These are phyloP conservation scores for Aeoliscus strigatus DNA, from an alignment of 2,797 vertebrate species.

Conservation along the genomic window DNA sequence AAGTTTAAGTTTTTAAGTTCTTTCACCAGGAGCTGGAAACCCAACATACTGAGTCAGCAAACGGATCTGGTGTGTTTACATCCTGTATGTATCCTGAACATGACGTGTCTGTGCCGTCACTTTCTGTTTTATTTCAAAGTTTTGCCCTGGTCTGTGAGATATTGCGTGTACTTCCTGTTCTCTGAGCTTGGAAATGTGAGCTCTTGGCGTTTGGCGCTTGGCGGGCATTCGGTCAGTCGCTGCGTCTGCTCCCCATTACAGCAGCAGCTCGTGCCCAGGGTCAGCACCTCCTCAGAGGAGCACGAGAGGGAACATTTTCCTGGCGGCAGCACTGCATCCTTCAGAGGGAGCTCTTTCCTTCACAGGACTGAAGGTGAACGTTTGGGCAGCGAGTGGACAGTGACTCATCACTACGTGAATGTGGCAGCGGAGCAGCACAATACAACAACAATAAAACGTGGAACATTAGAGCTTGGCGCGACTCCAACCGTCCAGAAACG, in stretches of 20 bases:
- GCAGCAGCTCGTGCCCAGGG: constrained; percentile 25
- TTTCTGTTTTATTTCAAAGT: no score
- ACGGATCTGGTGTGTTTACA: no score
- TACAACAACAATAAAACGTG: neutral
- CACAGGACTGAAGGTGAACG: constrained; percentile 12
- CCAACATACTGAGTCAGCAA: no score
- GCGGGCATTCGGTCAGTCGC: constrained; percentile 24
- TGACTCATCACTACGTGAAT: neutral
- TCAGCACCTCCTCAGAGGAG: constrained; percentile 43
- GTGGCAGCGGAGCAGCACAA: neutral
- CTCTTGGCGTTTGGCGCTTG: constrained; percentile 1
- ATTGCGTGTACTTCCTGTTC: no score
- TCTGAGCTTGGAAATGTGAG: constrained; percentile 23
- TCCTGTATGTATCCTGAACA: no score
- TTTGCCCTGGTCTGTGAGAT: no score
- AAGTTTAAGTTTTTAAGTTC: no score
- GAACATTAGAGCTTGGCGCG: no score
- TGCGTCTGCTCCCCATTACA: constrained; percentile 42
- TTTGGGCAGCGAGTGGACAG: constrained; percentile 15
- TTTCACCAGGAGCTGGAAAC: no score
- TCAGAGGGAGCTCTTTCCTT: constrained; percentile 43
- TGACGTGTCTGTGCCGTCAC: no score
- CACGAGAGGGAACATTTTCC: constrained; percentile 58
- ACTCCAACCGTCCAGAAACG: no score
- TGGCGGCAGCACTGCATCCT: constrained; percentile 26